Base-by-base conservation (phyloP, 2,888 invertebrate genomes). In the Leucozona laternaria region DNA sequence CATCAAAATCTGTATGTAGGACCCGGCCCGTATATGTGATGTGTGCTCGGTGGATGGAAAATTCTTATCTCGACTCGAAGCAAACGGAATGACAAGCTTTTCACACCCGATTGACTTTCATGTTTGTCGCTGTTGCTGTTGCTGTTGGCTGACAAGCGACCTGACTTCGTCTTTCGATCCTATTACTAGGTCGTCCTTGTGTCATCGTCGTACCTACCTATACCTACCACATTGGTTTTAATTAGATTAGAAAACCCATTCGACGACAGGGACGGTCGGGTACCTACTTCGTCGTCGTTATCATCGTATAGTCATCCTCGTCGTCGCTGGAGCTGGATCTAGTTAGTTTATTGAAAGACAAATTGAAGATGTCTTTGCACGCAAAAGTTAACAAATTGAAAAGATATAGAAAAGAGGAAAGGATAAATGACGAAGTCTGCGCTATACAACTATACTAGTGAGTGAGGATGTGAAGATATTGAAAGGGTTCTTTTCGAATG, bases 31-130 rank as follows among this genome's bases (percentile, higher is more conserved):
- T 28, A 43, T 57, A 10, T 66, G 43, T 45, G 15, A 10, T 66
- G 37, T 55, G 17, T 17, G 53, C 22, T 55, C 48, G 28, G 58
- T 40, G 28, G 64, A 58, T 60, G 60, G 37, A 55, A 70, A 66
- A 75, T 71, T 82, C 75, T 86, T 86, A 86, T 86, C 81, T 81
- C 34, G 43, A 72, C 81, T 81, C 34, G 43, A 72, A 81, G 82
- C 75, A 86, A 73, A 70, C 71, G 81, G 79, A 78, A 86, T 66
- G 81, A 86, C 86, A 82, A 68, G 86, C 75, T 86, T 79, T 86
- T 82, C 82, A 86, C 86, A 76, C 86, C 86, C 82, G 86, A 86
- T 79, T 86, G 86, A 71, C 81, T 86, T 86, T 86, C 82, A 86
- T 79, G 86, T 86, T 86, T 79, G 86, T 73, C 81, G 75, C 81